Percentiles rank a stretch among this genome's conserved stretches.
Conservation (phyloP, 2,113 vertebrate species). For the Dasyornis broadbenti region DNA sequence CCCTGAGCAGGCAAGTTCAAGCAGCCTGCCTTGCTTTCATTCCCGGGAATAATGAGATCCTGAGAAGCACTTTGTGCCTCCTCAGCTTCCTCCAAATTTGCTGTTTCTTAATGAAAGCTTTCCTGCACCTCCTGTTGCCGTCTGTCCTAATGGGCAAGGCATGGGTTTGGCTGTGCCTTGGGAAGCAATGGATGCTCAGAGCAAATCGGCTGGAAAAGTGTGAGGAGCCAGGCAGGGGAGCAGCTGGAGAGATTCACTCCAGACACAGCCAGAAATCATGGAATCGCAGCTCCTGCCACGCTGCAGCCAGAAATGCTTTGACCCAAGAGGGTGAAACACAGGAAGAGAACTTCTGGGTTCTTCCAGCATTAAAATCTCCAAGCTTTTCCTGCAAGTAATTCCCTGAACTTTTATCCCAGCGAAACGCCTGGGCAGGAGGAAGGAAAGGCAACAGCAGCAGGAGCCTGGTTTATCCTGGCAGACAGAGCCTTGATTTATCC, state of each 20-base stretch:
- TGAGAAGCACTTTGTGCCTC: background rate
- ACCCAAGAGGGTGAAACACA: background rate
- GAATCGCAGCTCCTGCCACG: background rate
- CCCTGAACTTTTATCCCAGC: rapidly evolving
- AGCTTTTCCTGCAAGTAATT: background rate
- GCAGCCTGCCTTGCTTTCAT: background rate
- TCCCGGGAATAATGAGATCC: slow-evolving; percentile 19
- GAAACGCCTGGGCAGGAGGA: background rate
- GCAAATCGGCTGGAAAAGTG: background rate
- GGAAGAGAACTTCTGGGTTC: background rate
- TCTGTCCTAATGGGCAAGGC: background rate
- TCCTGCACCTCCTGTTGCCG: background rate
- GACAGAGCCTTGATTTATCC: background rate
- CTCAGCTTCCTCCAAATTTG: background rate
- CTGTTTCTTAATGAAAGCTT: background rate
- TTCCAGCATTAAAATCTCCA: background rate
- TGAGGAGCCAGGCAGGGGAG: background rate
- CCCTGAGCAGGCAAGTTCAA: slow-evolving; percentile 15
- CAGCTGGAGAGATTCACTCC: background rate
- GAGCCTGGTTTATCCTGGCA: background rate
- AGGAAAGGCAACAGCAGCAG: background rate
- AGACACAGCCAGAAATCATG: background rate
- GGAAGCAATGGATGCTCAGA: rapidly evolving
- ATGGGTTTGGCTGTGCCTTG: background rate
- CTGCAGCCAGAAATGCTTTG: rapidly evolving